Evolutionary conservation across 2,113 vertebrate genomes (phyloP).

Genomic region (Zosterops japonicus): DNA sequence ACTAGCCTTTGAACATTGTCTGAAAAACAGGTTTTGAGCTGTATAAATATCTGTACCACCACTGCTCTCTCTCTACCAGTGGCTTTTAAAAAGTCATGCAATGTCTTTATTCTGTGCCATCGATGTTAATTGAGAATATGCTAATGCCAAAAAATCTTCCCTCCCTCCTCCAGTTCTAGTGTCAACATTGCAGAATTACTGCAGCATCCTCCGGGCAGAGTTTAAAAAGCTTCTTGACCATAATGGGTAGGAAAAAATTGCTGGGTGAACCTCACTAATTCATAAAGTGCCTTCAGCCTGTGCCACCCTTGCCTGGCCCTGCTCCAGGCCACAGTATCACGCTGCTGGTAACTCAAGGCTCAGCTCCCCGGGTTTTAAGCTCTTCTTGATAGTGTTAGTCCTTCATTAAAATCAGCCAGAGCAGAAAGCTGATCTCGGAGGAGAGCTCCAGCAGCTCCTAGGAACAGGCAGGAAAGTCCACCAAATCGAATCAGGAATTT

Average conservation of each 20-base stretch:
- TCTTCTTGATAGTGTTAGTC: neutral
- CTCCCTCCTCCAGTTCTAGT: neutral
- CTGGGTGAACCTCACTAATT: neutral
- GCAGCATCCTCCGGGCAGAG: neutral
- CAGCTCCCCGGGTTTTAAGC: neutral
- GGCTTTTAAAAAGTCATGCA: neutral
- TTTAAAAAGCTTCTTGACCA: neutral
- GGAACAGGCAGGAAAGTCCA: neutral
- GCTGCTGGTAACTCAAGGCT: neutral
- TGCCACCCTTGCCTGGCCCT: neutral
- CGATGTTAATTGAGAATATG: neutral
- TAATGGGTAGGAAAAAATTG: neutral
- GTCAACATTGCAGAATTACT: neutral
- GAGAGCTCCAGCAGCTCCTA: neutral
- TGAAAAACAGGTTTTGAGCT: neutral
- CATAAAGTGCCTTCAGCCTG: neutral
- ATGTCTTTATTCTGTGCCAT: neutral
- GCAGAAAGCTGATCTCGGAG: neutral
- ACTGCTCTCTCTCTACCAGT: neutral
- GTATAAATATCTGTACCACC: neutral
- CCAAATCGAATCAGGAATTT: neutral
- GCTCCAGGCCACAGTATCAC: neutral
- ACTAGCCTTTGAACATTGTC: neutral
- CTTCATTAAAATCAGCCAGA: neutral
- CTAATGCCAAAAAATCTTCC: neutral